Base-by-base conservation (phyloP, 35 echinoderm and acorn worm species). In the Ophioderma brevispina region DNA sequence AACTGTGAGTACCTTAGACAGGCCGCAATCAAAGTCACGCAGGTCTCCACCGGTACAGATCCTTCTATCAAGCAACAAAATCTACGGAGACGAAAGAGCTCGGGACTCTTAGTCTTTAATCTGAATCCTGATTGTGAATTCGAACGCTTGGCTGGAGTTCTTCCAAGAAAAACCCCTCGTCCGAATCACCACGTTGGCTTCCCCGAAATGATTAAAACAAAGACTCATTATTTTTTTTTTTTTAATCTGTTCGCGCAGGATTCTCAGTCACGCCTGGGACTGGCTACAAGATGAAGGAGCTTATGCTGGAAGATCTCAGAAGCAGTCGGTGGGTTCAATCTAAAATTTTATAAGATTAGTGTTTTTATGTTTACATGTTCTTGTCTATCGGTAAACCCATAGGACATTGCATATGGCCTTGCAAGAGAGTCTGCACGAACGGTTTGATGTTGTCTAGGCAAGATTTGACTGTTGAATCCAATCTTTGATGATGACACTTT, bases 91-190 rank as follows among this genome's bases (percentile, higher is more conserved):
- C 18, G 41, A 80, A 10, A 42, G 87, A 77, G 87, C 90, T 30
- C 35, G 41, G 1, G 90, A 92, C 35, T 79, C 87, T 56, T 89
- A 23, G 90, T 92, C 36, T 87, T 86, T 17, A 83, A 82, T 52
- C 46, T 52, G 8, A 52, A 52, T 21, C 46, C 46, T 8, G 46
- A 52, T 52, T n/a, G n/a, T n/a, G n/a, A n/a, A n/a, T n/a, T n/a
- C n/a, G n/a, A n/a, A n/a, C n/a, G n/a, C 46, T 52, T 52, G 46
- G 8, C 46, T 21, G n/a, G 46, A 52, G 46, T 52, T 52, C 46
- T 52, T 52, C 21, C 8, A 52, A 52, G 46, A 52, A 52, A 21
- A 52, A 21, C 46, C 46, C 46, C 8, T 52, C 21, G 21, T 52
- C 46, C 46, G 46, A 52, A 52, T 52, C 21, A 52, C 46, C 21